A percentile compares a stretch with the other conserved stretches of the same genome.
Evolutionary conservation across 1,140 invertebrate genomes (phyloP).

Genomic region (Glossosoma conforme): DNA sequence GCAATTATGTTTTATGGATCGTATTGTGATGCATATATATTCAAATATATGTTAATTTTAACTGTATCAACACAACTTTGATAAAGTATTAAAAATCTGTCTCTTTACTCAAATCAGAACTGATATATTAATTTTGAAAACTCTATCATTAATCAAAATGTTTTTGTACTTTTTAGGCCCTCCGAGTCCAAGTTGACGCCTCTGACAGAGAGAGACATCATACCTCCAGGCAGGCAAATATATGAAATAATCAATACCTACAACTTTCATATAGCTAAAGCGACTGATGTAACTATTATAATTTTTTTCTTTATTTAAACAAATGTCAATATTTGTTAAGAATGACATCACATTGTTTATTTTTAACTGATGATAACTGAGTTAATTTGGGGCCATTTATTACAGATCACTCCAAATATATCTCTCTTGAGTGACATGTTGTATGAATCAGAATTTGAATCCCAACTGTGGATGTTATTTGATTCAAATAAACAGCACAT

Average conservation of each 20-base stretch:
- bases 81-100: too few species aligned
- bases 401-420: constrained; percentile 62
- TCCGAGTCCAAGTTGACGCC: constrained; percentile 72
- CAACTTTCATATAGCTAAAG: constrained; percentile 75
- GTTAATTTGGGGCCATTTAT: not conserved
- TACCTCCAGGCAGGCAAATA: constrained; percentile 81
- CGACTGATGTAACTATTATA: constrained; percentile 64
- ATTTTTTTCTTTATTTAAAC: constrained; percentile 2
- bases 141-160: not conserved
- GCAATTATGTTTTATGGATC: too few species aligned
- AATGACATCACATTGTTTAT: too few species aligned
- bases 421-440: constrained; percentile 79
- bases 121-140: too few species aligned
- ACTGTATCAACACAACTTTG: too few species aligned
- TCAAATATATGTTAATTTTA: too few species aligned
- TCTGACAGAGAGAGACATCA: constrained; percentile 72
- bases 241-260: constrained; percentile 87
- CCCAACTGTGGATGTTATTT: constrained; percentile 94
- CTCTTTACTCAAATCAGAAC: too few species aligned
- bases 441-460: constrained; percentile 93
- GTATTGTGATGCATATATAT: too few species aligned
- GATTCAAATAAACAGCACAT: constrained; percentile 88
- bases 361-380: not conserved
- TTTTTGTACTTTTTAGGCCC: constrained; percentile 56
- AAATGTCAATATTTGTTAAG: too few species aligned